Evolutionary conservation across 2,113 vertebrate genomes (phyloP).

Genomic region (Phycodurus eques): DNA sequence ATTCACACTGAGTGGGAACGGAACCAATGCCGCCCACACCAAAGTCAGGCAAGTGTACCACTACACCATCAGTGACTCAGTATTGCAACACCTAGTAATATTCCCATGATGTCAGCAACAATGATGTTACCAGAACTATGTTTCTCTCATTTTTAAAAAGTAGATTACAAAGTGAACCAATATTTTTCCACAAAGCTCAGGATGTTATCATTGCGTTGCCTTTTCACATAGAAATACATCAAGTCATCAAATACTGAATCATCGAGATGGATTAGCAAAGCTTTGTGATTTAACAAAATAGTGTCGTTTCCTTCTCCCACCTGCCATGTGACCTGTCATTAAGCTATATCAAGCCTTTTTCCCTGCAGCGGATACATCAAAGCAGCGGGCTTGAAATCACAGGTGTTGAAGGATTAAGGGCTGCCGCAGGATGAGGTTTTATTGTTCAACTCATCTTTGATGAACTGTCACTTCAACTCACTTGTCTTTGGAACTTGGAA

Average conservation of each 20-base stretch:
- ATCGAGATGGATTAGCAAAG: slow-evolving; percentile 32
- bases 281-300: background rate
- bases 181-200: no score
- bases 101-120: no score
- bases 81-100: no score
- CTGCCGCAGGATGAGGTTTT: slow-evolving; percentile 62
- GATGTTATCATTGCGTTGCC: background rate
- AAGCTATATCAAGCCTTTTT: slow-evolving; percentile 38
- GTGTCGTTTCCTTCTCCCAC: background rate
- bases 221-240: background rate
- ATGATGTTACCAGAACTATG: no score
- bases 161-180: no score
- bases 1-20: no score
- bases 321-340: slow-evolving; percentile 32
- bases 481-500: slow-evolving; percentile 47
- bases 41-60: no score
- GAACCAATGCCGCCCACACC: no score
- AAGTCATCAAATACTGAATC: slow-evolving; percentile 16
- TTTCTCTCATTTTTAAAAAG: no score
- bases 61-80: no score
- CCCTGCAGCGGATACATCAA: slow-evolving; percentile 63
- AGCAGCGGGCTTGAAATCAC: slow-evolving; percentile 67
- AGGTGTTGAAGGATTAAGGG: slow-evolving; percentile 77
- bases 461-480: slow-evolving; percentile 61
- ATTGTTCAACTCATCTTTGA: slow-evolving; percentile 70